These are phyloP conservation scores for Terrapene triunguis DNA, from an alignment of 2,113 vertebrate species.

Conservation along the genomic window DNA sequence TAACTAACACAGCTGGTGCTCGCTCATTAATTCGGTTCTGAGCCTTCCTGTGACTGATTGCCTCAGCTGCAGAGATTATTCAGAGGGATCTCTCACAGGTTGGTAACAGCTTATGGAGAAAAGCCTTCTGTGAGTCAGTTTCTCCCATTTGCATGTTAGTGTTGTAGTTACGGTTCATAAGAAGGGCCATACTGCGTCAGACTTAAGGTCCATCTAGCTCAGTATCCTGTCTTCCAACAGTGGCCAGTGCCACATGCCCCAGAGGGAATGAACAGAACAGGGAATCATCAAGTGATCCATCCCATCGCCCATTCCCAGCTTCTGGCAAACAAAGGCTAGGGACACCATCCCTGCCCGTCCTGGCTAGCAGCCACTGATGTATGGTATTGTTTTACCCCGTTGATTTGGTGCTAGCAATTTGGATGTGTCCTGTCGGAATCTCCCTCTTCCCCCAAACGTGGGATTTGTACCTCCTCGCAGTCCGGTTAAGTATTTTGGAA, in stretches of 20 bases:
- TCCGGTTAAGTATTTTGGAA: neutral
- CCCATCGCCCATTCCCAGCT: too few species aligned
- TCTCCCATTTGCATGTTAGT: neutral
- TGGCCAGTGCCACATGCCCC: too few species aligned
- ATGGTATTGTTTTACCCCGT: neutral
- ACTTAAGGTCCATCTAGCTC: too few species aligned
- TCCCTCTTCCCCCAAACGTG: neutral
- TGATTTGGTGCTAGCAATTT: neutral
- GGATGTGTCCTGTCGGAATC: neutral
- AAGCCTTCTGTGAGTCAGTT: neutral
- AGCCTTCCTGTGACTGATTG: constrained; percentile 13
- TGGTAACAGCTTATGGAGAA: neutral
- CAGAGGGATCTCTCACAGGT: neutral
- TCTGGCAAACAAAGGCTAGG: too few species aligned
- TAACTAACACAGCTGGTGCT: neutral
- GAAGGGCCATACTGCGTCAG: too few species aligned
- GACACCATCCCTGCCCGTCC: too few species aligned
- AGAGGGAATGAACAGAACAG: too few species aligned
- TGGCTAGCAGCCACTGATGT: too few species aligned
- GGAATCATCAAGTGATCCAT: too few species aligned
- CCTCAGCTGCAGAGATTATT: neutral
- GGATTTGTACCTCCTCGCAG: accelerated
- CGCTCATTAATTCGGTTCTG: neutral
- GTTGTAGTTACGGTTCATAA: neutral
- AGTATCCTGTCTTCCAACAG: too few species aligned